Evolutionary conservation across 2,113 vertebrate genomes (phyloP), one percentile per base, ranked within the genome.

Genomic region (Stictonetta naevosa): DNA sequence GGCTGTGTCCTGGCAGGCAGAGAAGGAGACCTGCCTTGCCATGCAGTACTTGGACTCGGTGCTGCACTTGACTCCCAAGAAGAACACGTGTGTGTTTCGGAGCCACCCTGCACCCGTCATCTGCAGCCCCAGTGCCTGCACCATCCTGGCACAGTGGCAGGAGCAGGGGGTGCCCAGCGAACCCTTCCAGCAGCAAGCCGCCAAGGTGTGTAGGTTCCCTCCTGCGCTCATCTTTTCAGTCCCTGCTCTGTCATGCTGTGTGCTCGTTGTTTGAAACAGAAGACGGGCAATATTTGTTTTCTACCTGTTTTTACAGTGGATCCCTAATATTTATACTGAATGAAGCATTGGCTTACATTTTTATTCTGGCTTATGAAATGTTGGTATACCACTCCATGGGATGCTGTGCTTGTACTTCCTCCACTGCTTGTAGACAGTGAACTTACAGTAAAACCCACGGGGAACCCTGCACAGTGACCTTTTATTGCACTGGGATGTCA

Each of bases 141-240:
- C 83, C 8, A 20, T 55, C 12, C 55, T 40, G 12, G 75, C 91
- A 2, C 95, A 72, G 52, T 25, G 7, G 20, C 82, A 87, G 36
- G 42, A 11, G 34, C 92, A 29, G 18, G 88, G 95, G 58, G n/a
- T 77, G 62, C 81, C 55, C 4, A 83, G 59, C 10, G 60, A 91
- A 68, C 66, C 96, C 8, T 96, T 98, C 79, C 95, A 97, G 80
- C 82, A 96, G 2, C 98, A 96, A 52, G 95, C 97, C 4, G 74
- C 97, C 3, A 59, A 97, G 94, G 98, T 99, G 93, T 98, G 97
- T 76, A 3, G 4, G 31, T 34, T 48, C 33, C n/a, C 23, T 86
- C 17, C 55, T 28, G 56, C 0, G 0, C 42, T 44, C 29, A 44
- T 33, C 40, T 31, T 23, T 53, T 8, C 28, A 23, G 6, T 14